Conservation (phyloP, 2,797 vertebrate genomes). For the Bradypodion ventrale region DNA sequence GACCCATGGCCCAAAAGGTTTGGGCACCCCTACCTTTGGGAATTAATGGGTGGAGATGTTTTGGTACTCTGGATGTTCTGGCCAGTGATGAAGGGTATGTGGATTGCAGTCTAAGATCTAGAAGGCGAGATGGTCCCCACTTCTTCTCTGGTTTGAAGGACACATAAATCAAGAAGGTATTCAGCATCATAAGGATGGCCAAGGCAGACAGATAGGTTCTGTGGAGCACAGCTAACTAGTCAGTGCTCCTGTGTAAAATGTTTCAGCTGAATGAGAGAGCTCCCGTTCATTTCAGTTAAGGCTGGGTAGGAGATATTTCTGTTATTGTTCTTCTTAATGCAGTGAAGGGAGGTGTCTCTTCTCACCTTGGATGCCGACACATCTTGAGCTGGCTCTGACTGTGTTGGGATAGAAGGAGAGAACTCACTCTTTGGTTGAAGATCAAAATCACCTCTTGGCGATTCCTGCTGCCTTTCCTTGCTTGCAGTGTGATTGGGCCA, state of each 20-base stretch:
- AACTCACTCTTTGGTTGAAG: neutral
- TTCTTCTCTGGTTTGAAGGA: neutral
- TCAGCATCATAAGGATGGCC: neutral
- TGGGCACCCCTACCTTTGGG: too few species aligned
- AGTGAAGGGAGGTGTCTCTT: neutral
- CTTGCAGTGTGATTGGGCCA: neutral
- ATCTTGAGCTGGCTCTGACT: neutral
- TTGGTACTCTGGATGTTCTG: neutral
- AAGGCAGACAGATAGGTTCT: neutral
- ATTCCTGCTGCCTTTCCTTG: conserved; percentile 3
- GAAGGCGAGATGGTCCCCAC: neutral
- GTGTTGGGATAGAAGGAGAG: neutral
- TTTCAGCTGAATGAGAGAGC: neutral
- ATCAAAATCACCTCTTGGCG: neutral
- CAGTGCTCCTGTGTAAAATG: neutral
- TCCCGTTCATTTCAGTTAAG: neutral
- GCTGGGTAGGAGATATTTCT: neutral
- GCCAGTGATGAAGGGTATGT: neutral
- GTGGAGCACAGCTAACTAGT: too few species aligned
- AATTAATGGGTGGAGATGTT: neutral
- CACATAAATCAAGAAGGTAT: neutral
- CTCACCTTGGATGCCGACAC: neutral
- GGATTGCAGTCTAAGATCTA: neutral
- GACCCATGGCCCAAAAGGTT: too few species aligned
- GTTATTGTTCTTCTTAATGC: neutral